A percentile compares a stretch with the other conserved stretches of the same genome.
These are phyloP conservation scores for Conus betulinus DNA, from an alignment of 1,140 invertebrate species.

Conservation along the genomic window DNA sequence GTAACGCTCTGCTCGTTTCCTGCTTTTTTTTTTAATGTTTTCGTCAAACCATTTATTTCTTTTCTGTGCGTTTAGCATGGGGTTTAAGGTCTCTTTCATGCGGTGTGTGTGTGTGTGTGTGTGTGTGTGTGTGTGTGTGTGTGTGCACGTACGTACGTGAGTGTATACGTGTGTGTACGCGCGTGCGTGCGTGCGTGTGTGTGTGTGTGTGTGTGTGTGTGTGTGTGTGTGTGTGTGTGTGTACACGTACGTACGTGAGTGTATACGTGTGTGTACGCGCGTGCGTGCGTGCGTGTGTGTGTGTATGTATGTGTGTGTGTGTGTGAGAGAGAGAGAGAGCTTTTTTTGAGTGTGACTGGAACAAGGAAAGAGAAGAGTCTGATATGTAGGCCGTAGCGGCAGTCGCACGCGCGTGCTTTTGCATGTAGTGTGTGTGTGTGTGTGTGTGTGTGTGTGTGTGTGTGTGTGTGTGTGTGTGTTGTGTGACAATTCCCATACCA, in stretches of 20 bases:
- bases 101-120: background rate
- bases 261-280: background rate
- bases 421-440: no score
- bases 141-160: background rate
- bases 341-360: background rate
- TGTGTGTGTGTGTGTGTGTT: no score
- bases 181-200: background rate
- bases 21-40: no score
- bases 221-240: conserved; percentile 9
- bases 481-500: no score
- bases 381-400: no score
- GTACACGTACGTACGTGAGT: background rate
- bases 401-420: background rate
- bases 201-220: conserved; percentile 17
- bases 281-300: background rate
- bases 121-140: background rate
- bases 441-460: no score
- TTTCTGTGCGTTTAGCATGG: no score
- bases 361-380: no score
- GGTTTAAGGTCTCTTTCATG: no score
- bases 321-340: background rate
- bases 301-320: background rate
- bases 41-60: no score
- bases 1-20: no score
- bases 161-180: no score